Evolutionary conservation across 1,140 invertebrate species (phyloP), one percentile per base, ranked within the genome.

Genomic region (Thereuonema tuberculata): DNA sequence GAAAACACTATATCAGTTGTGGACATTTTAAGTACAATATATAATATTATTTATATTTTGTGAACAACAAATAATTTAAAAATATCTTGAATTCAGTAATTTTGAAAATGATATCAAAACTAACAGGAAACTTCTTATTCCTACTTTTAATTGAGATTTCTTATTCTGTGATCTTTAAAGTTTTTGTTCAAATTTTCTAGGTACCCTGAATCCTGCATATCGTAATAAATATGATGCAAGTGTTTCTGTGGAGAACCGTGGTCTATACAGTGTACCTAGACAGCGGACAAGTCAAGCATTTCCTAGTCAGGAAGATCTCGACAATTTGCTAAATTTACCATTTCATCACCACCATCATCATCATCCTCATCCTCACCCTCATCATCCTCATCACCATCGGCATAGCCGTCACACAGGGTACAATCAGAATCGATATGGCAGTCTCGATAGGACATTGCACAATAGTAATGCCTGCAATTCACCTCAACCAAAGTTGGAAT

Each of bases 191-290:
- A 37, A 37, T 37, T 37, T 37, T 37, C 31, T 9, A 37, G 31
- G 31, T 37, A 9, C 31, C 5, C 17, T 60, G 3, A 60, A 46
- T 26, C 59, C 59, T 43, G 29, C 48, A 26, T 60, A 26, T 55
- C 48, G 37, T 2, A 60, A 53, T 25, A 53, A 55, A n/a, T 60
- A 37, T 55, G 59, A 60, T 28, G 59, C 49, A 29, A 25, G 2
- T 2, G 29, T 60, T 5, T 28, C 49, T 9, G 15, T 37, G 23
- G 59, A 60, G 9, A 55, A 3, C 3, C 12, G 59, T n/a, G 73
- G 73, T 47, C 61, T 73, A 21, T 74, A 74, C 65, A 74, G 71
- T 60, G 68, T 72, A 27, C 69, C 72, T 23, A 73, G 67, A 52
- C 71, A 74, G 58, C 64, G 72, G 53, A 71, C 71, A 15, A 69